Percentiles rank a stretch among this genome's conserved stretches.
Evolutionary conservation across 2,797 vertebrate species (phyloP).

Genomic region (Propithecus perrieri): DNA sequence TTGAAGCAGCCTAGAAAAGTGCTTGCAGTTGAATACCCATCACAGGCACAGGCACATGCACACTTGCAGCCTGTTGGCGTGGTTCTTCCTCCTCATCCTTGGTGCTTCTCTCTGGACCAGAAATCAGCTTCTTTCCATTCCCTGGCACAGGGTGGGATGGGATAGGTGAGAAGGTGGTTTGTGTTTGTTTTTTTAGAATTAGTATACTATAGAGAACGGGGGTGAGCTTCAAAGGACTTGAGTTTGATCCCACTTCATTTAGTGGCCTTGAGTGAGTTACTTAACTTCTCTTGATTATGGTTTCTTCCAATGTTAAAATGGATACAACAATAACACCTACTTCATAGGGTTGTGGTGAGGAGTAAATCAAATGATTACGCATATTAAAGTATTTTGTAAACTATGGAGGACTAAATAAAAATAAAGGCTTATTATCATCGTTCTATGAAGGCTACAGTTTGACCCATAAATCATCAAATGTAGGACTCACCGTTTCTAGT

Average conservation of each 20-base stretch:
- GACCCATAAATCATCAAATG: not conserved
- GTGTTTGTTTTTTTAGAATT: not conserved
- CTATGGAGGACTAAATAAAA: not conserved
- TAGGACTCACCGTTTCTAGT: not conserved
- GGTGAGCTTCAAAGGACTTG: not conserved
- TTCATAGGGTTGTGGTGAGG: not conserved
- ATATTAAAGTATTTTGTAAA: not conserved
- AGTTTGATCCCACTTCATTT: not conserved
- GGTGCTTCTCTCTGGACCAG: not conserved
- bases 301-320: not conserved
- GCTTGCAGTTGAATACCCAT: conserved; percentile 18
- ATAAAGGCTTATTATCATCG: conserved; percentile 14
- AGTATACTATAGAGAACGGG: not conserved
- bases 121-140: not conserved
- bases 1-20: conserved; percentile 65
- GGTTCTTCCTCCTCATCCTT: not conserved
- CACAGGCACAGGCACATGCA: not conserved
- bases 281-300: not conserved
- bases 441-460: not conserved
- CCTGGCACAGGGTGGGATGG: not conserved
- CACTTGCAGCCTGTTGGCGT: not conserved
- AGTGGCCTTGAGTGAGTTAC: not conserved
- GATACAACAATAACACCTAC: not conserved
- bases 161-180: not conserved
- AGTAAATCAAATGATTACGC: not conserved